Evolutionary conservation across 2,113 vertebrate species (phyloP), one percentile per base, ranked within the genome.

Genomic region (Thalassarche chlororhynchos): DNA sequence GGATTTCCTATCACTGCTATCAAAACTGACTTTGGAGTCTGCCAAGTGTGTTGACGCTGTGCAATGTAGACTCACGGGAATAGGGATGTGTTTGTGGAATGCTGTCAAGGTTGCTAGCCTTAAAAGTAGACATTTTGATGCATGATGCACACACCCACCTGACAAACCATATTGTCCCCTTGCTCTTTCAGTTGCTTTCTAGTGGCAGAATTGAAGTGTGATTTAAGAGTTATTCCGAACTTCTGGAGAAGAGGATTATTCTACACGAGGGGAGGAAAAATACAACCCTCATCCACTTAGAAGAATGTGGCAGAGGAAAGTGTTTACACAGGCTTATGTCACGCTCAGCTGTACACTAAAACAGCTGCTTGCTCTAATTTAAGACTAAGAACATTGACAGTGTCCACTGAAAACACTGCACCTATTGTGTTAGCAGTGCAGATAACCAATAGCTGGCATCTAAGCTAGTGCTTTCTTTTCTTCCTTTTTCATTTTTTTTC

Each of bases 341-440:
- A 91, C 12, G 10, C 94, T 97, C 96, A 96, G 97, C 95, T 97
- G 95, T 97, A 97, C 60, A 6, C 92, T 96, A 32, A 94, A 97
- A 89, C 96, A 97, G 97, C 96, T 97, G 97, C 94, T 95, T 96
- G 66, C 84, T 94, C 91, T 97, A 96, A 96, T 97, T 97, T 97
- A 93, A 91, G 96, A 85, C 87, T 46, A 76, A 91, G 87, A 96
- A 75, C 70, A 58, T 89, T 58, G 87, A 68, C 58, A 87, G 62
- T 69, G 74, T 96, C 91, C 89, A 77, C 78, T 87, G 70, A 79
- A 87, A 95, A 97, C 94, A 96, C 70, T 93, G 82, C 49, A 49
- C 40, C 87, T 94, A 93, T 97, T 97, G 87, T 97, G 49, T 74
- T 89, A 91, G 47, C 31, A 65, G 65, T 68, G 26, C 54, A 91